phyloP scores from a whole-genome alignment of 1,140 invertebrate species.

The Drosophila hydei region DNA sequence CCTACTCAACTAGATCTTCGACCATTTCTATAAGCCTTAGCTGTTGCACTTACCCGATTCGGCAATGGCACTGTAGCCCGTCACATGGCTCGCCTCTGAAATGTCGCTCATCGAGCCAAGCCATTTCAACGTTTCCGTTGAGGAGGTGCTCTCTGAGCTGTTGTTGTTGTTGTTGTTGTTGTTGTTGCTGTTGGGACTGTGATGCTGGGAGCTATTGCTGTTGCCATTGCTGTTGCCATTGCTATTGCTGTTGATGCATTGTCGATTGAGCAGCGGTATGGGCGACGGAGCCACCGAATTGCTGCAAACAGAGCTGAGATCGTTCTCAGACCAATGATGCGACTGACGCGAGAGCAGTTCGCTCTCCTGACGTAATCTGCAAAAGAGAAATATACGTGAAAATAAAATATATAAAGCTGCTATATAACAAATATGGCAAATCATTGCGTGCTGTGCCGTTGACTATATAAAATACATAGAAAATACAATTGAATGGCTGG shows the following conservation, averaged over 20 bases:
- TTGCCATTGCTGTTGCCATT: slow-evolving; percentile 45
- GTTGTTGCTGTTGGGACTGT: slow-evolving; percentile 45
- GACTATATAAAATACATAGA: slow-evolving; percentile 45
- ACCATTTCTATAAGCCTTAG: not conserved
- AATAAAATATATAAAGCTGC: not conserved
- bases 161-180: slow-evolving; percentile 87
- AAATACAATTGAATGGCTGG: not conserved
- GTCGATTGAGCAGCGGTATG: slow-evolving; percentile 63
- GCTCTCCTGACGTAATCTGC: slow-evolving; percentile 83
- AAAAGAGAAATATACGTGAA: slow-evolving; percentile 5
- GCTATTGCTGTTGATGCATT: slow-evolving; percentile 50
- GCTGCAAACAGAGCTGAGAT: slow-evolving; percentile 82
- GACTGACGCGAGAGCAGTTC: slow-evolving; percentile 82
- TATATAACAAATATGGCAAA: slow-evolving; percentile 47
- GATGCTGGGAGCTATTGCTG: slow-evolving; percentile 46
- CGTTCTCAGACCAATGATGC: slow-evolving; percentile 85
- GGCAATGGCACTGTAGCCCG: slow-evolving; percentile 80
- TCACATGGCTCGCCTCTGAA: slow-evolving; percentile 86
- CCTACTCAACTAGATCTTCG: not conserved
- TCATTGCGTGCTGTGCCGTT: slow-evolving; percentile 68
- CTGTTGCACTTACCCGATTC: slow-evolving; percentile 75
- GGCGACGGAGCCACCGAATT: slow-evolving; percentile 77
- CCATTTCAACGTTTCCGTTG: slow-evolving; percentile 93
- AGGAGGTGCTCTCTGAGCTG: slow-evolving; percentile 89
- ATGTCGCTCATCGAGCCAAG: slow-evolving; percentile 91